These are phyloP conservation scores for Brotula barbata DNA, from an alignment of 2,797 vertebrate species.

Conservation along the genomic window DNA sequence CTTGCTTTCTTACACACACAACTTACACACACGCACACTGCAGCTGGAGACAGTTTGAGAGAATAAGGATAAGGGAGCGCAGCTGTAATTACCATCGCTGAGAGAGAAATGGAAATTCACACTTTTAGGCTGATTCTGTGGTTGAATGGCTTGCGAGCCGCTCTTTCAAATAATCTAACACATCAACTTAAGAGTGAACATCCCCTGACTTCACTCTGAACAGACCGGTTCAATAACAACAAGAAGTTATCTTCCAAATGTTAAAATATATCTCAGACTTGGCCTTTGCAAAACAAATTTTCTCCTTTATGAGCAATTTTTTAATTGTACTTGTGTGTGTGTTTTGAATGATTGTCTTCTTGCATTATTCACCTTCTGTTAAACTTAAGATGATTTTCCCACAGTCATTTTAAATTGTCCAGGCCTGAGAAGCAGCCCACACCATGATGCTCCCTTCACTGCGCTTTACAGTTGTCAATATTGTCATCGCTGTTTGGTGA, in stretches of 20 bases:
- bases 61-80: constrained; percentile 57
- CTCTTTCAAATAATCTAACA: constrained; percentile 65
- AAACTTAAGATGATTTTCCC: no score
- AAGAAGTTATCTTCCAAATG: constrained; percentile 35
- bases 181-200: constrained; percentile 58
- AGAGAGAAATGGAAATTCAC: constrained; percentile 74
- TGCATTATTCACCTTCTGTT: no score
- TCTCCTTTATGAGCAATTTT: no score
- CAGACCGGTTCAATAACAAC: constrained; percentile 45
- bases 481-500: no score
- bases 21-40: constrained; percentile 45
- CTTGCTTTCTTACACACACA: constrained; percentile 34
- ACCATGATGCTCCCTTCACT: no score
- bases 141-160: constrained; percentile 66
- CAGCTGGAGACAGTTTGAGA: constrained; percentile 49
- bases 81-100: constrained; percentile 70
- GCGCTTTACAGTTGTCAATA: no score
- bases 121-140: constrained; percentile 61
- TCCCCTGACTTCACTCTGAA: constrained; percentile 41
- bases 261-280: background rate
- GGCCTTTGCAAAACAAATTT: no score
- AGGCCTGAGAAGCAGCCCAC: no score
- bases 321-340: no score
- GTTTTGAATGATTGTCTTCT: no score
- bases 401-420: no score